Evolutionary conservation across 2,113 vertebrate genomes (phyloP).

Genomic region (Scophthalmus maximus): DNA sequence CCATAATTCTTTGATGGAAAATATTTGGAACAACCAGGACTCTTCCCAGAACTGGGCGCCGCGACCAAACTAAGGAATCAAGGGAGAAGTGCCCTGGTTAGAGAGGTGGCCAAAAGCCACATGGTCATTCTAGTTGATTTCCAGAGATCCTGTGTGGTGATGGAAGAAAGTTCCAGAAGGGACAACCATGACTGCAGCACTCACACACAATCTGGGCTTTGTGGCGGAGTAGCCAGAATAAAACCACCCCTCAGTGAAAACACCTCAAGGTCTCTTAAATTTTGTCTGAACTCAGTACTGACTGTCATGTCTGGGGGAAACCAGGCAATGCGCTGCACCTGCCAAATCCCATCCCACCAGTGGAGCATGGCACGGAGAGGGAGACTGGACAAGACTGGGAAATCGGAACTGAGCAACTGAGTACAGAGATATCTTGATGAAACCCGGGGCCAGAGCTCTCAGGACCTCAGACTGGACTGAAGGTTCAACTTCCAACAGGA

Average conservation of each 20-base stretch:
- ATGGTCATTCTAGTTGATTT: not conserved
- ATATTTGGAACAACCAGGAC: not conserved
- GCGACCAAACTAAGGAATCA: not conserved
- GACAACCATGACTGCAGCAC: not conserved
- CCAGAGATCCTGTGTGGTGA: not conserved
- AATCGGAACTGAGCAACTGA: not conserved
- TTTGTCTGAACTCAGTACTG: not conserved
- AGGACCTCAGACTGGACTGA: not conserved
- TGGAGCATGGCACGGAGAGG: not conserved
- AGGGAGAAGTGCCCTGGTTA: not conserved
- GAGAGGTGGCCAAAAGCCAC: not conserved
- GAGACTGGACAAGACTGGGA: not conserved
- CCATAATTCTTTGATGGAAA: not conserved
- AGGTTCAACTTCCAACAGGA: not conserved
- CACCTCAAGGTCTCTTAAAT: not conserved
- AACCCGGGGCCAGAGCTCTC: not conserved
- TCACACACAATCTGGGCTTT: not conserved
- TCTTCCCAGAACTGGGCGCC: not conserved
- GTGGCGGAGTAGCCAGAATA: not conserved
- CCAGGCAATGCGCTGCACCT: not conserved
- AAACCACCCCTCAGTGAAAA: not conserved
- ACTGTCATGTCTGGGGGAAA: not conserved
- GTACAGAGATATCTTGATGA: not conserved
- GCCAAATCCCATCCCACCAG: not conserved
- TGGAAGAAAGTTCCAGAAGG: not conserved